Evolutionary conservation across 2,888 invertebrate species (phyloP), one percentile per base, ranked within the genome.

Genomic region (Melanchra persicariae): DNA sequence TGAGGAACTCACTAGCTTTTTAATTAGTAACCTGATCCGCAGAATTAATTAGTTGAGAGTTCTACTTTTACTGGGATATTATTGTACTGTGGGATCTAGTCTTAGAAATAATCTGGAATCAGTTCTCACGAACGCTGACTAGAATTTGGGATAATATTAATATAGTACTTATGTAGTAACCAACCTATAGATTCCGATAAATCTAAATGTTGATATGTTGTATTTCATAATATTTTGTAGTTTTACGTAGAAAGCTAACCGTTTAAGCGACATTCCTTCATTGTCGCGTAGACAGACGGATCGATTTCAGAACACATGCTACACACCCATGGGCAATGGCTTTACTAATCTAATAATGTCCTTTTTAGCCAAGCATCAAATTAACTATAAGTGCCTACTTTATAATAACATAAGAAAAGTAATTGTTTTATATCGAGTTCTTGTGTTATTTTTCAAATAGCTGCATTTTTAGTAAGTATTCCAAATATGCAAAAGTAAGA

Each of bases 21-120:
- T 74, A 83, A 77, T 84, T 74, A 83, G 57, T 68, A 68, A 57
- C 54, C 52, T n/a, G 66, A 74, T 70, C 79, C 57, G 58, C 34
- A 58, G 70, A 69, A 82, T 71, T 73, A 82, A 80, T 82, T 75
- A 71, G 62, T 84, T 77, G 61, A 22, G 43, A 68, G 63, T 70
- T 70, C 30, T 57, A 63, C 40, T 58, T 45, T 64, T 43, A 54
- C 58, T 45, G 55, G 43, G 57, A 60, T 78, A 59, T n/a, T n/a
- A 81, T 61, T 77, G 59, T 66, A 72, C 60, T 72, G 64, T 66
- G 81, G 45, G 70, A 74, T 61, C 57, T 51, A 49, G 62, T 37
- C 57, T 57, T 68, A 52, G 67, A 80, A 82, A 77, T 54, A 30
- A 47, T 26, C 62, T 49, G n/a, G 37, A 54, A 60, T 47, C 26